Conservation (phyloP, 2,113 vertebrate genomes). For the Sisor rabdophorus region DNA sequence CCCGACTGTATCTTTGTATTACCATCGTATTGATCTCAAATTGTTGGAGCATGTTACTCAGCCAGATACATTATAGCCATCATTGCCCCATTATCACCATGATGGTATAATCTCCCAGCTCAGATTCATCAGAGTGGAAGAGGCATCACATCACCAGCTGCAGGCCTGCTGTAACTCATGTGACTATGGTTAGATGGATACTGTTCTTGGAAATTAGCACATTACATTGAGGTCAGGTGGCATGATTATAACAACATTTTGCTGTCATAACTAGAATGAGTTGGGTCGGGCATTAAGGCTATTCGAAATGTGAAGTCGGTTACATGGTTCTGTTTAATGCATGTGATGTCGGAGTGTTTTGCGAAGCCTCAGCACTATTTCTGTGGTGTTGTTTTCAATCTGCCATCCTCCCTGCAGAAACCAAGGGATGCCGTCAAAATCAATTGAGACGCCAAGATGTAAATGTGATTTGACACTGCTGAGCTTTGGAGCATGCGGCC, state of each 20-base stretch:
- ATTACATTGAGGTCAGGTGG: too few species aligned
- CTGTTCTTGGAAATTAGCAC: constrained; percentile 14
- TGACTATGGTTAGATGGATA: not conserved
- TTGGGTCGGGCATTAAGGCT: not conserved
- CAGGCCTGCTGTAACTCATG: constrained; percentile 11
- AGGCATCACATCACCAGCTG: not conserved
- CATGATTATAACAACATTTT: constrained; percentile 5
- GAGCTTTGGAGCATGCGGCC: constrained; percentile 34
- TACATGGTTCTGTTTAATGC: constrained; percentile 4
- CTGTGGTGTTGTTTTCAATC: constrained; percentile 25
- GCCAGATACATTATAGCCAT: constrained; percentile 50
- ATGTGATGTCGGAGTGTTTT: constrained; percentile 12
- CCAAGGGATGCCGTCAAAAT: constrained; percentile 37
- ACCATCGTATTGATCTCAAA: constrained; percentile 51
- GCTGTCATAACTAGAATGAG: not conserved
- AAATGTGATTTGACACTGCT: constrained; percentile 20
- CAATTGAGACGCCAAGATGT: constrained; percentile 44
- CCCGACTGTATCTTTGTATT: constrained; percentile 47
- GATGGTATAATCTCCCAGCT: constrained; percentile 40
- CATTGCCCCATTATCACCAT: constrained; percentile 45
- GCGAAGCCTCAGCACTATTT: constrained; percentile 33
- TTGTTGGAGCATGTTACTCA: constrained; percentile 48
- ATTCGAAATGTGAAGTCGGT: constrained; percentile 8
- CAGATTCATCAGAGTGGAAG: constrained; percentile 33
- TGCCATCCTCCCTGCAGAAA: constrained; percentile 34